Conservation (phyloP, 2,888 invertebrate species). For the Tupiocoris notatus region DNA sequence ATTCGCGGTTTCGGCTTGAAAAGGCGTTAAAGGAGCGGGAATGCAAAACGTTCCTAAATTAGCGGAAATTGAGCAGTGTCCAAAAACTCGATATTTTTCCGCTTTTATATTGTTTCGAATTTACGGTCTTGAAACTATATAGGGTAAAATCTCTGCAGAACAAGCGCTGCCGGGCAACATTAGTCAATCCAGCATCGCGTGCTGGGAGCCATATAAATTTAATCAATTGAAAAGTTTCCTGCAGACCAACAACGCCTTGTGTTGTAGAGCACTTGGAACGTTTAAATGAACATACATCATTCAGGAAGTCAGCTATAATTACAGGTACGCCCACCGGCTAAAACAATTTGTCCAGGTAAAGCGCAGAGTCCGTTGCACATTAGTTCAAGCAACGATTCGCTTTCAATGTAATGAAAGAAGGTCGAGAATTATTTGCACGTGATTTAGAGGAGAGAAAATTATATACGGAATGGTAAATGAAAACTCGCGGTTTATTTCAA, state of each 20-base stretch:
- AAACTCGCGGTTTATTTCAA: too few relatives aligned
- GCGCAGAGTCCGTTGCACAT: neutral
- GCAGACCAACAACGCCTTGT: neutral
- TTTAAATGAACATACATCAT: slow-evolving; percentile 13
- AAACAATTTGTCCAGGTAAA: neutral
- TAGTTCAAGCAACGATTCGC: neutral
- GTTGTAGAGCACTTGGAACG: neutral
- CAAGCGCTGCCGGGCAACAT: neutral
- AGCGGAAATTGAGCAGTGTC: too few relatives aligned
- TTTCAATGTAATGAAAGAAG: neutral
- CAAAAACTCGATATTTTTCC: too few relatives aligned
- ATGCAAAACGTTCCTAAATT: too few relatives aligned
- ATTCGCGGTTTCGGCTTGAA: too few relatives aligned
- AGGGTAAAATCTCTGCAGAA: neutral
- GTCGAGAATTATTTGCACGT: too few relatives aligned
- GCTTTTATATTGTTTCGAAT: too few relatives aligned
- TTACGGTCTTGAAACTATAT: too few relatives aligned
- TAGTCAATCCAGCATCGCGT: slow-evolving; percentile 16
- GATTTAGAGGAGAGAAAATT: too few relatives aligned
- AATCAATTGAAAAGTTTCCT: slow-evolving; percentile 16
- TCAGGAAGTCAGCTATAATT: neutral
- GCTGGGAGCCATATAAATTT: slow-evolving; percentile 16
- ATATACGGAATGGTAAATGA: too few relatives aligned
- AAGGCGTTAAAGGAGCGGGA: too few relatives aligned
- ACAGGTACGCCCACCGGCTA: neutral